Evolutionary conservation across 1,140 invertebrate genomes (phyloP).

Genomic region (Atta colombica): DNA sequence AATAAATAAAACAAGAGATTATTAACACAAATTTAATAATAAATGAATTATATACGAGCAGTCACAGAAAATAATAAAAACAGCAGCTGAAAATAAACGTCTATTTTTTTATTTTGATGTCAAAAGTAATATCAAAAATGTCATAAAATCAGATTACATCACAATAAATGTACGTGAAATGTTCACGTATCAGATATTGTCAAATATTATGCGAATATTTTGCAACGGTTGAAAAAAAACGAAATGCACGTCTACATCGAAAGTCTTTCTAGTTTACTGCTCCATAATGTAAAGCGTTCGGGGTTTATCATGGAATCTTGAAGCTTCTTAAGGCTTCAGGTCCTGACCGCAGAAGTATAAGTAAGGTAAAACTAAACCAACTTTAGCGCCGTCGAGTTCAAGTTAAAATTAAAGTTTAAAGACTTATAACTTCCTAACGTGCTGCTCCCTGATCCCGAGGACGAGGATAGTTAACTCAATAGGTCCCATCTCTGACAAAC

Average conservation of each 20-base stretch:
- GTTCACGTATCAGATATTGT: constrained; percentile 29
- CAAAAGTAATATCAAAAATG: constrained; percentile 27
- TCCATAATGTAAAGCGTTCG: constrained; percentile 70
- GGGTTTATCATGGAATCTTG: constrained; percentile 75
- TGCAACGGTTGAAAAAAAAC: not conserved
- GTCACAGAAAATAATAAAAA: not conserved
- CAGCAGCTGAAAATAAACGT: constrained; percentile 13
- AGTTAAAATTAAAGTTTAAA: constrained; percentile 82
- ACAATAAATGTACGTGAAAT: constrained; percentile 15
- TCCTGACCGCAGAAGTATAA: constrained; percentile 76
- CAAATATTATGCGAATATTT: constrained; percentile 2
- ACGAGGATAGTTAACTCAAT: constrained; percentile 73
- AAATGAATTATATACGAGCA: constrained; percentile 23
- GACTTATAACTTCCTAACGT: constrained; percentile 80
- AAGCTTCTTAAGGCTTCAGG: constrained; percentile 73
- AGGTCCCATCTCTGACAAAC: constrained; percentile 53
- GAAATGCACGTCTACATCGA: constrained; percentile 26
- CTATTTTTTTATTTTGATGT: constrained; percentile 25
- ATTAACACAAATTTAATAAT: constrained; percentile 37
- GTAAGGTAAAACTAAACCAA: constrained; percentile 76
- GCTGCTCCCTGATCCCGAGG: constrained; percentile 68
- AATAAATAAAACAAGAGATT: not conserved
- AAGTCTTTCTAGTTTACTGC: constrained; percentile 20
- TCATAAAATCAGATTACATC: constrained; percentile 33
- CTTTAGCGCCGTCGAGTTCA: constrained; percentile 71